These are phyloP conservation scores for Morpho helenor DNA, from an alignment of 2,888 invertebrate genomes.

Conservation along the genomic window DNA sequence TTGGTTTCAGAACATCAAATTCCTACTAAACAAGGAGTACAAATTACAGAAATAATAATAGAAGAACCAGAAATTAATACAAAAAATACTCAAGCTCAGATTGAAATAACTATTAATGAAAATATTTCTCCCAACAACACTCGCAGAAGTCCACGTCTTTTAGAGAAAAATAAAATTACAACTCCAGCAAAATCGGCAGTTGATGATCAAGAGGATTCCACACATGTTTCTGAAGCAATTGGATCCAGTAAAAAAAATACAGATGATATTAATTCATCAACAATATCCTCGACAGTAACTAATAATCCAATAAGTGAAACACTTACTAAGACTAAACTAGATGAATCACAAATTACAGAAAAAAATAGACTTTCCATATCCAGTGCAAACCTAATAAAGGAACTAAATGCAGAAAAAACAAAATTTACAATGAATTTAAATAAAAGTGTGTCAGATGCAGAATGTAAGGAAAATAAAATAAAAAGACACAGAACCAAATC, in stretches of 20 bases:
- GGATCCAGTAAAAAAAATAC: background rate
- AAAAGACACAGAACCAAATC: constrained; percentile 58
- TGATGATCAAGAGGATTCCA: constrained; percentile 1
- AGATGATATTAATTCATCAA: background rate
- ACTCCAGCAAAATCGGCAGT: background rate
- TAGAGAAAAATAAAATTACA: constrained; percentile 34
- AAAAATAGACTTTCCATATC: constrained; percentile 32
- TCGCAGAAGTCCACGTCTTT: constrained; percentile 35
- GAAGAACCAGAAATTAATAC: constrained; percentile 47
- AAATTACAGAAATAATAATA: constrained; percentile 40
- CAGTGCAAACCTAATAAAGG: constrained; percentile 40
- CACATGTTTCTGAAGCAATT: background rate
- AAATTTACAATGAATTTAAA: constrained; percentile 33
- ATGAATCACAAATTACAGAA: background rate
- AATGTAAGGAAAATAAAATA: constrained; percentile 31
- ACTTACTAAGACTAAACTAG: too few species aligned
- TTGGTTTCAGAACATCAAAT: constrained; percentile 33
- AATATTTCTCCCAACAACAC: constrained; percentile 25
- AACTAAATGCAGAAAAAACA: constrained; percentile 35
- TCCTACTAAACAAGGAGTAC: constrained; percentile 30
- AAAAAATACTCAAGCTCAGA: constrained; percentile 28
- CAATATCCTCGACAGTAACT: background rate
- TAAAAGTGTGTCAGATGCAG: constrained; percentile 46
- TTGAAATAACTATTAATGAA: constrained; percentile 18
- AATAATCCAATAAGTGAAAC: too few species aligned